A percentile compares a stretch with the other conserved stretches of the same genome.
Conservation (phyloP, 2,797 vertebrate species). For the Propithecus perrieri region DNA sequence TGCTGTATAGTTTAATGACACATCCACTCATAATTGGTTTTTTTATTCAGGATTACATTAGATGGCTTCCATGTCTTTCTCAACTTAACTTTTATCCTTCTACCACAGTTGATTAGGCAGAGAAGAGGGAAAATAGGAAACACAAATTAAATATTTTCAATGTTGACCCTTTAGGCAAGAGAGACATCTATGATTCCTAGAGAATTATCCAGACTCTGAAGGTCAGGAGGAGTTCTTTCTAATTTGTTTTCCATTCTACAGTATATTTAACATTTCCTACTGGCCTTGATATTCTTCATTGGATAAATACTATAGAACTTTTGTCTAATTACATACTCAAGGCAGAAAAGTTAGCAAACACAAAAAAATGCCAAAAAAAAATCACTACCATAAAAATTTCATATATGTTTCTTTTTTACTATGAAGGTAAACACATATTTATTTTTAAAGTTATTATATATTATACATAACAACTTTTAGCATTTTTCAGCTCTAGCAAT, state of each 20-base stretch:
- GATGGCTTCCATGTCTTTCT: neutral
- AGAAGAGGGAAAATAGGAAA: neutral
- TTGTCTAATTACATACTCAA: neutral
- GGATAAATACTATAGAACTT: neutral
- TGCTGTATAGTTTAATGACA: constrained; percentile 62
- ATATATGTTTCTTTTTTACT: neutral
- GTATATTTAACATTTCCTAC: neutral
- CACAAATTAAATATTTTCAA: constrained; percentile 1
- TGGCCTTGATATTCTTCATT: neutral
- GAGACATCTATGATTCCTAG: neutral
- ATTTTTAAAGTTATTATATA: neutral
- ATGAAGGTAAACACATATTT: neutral
- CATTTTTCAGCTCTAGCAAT: neutral
- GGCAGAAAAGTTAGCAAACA: neutral
- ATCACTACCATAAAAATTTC: neutral
- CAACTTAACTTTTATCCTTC: neutral
- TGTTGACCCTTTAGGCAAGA: neutral
- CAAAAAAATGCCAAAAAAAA: neutral
- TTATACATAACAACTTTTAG: neutral
- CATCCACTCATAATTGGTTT: constrained; percentile 26
- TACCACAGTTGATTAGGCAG: constrained; percentile 13
- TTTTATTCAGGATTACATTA: constrained; percentile 1
- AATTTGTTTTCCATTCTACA: neutral
- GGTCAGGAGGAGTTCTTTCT: neutral
- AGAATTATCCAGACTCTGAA: neutral